Evolutionary conservation across 2,113 vertebrate species (phyloP).

Genomic region (Cephalopterus ornatus): DNA sequence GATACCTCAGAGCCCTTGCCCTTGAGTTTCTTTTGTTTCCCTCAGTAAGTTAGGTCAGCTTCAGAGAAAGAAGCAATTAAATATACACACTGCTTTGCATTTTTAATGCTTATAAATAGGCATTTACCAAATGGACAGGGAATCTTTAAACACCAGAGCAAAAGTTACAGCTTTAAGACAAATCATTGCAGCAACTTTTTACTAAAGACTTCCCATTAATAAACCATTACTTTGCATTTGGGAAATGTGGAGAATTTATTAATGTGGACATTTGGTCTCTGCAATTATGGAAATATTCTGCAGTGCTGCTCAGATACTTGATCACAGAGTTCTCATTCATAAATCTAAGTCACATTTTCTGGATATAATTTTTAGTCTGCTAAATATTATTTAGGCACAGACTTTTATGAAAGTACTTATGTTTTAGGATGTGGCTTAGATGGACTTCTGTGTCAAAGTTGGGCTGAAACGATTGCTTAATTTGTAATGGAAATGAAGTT

Average conservation of each 20-base stretch:
- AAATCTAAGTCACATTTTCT: not conserved
- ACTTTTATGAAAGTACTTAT: not conserved
- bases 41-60: not conserved
- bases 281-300: not conserved
- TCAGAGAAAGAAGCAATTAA: not conserved
- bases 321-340: not conserved
- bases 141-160: not conserved
- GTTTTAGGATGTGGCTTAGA: not conserved
- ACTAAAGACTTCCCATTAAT: not conserved
- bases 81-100: not conserved
- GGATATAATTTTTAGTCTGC: not conserved
- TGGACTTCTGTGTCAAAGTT: not conserved
- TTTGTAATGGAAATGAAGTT: not conserved
- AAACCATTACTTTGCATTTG: not conserved
- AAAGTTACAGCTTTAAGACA: not conserved
- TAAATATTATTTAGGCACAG: not conserved
- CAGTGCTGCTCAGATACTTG: not conserved
- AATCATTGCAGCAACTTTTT: not conserved
- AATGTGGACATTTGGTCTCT: not conserved
- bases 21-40: not conserved
- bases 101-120: not conserved
- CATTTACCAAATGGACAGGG: not conserved
- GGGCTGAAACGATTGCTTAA: not conserved
- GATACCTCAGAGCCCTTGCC: not conserved
- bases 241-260: not conserved